These are phyloP conservation scores for Melospiza melodia DNA, from an alignment of 2,113 vertebrate species.

Conservation along the genomic window DNA sequence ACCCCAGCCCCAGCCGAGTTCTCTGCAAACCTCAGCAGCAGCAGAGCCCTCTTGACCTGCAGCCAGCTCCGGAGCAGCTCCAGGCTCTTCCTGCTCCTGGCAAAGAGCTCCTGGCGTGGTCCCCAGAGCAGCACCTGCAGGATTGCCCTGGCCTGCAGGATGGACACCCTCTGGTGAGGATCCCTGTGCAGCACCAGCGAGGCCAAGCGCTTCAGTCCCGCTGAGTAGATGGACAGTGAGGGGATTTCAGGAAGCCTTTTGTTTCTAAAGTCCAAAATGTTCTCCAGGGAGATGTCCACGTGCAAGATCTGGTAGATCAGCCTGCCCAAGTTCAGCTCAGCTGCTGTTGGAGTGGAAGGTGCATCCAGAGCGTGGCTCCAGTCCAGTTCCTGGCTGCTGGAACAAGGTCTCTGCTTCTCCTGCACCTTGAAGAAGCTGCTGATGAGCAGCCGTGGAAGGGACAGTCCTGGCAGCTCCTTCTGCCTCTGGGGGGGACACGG, in stretches of 20 bases:
- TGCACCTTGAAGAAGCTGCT: constrained; percentile 35
- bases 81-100: constrained; percentile 6
- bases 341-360: neutral
- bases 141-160: constrained; percentile 28
- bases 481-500: neutral
- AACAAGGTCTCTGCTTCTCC: neutral
- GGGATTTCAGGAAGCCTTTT: constrained; percentile 1
- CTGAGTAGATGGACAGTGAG: constrained; percentile 50
- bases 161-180: constrained; percentile 22
- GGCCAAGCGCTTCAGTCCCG: constrained; percentile 65
- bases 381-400: neutral
- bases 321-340: constrained; percentile 64
- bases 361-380: neutral
- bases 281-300: constrained; percentile 17
- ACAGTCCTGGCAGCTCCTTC: neutral
- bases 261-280: neutral
- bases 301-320: constrained; percentile 74
- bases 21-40: constrained; percentile 80
- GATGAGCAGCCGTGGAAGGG: constrained; percentile 75
- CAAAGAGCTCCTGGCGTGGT: constrained; percentile 65
- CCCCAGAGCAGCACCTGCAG: constrained; percentile 87
- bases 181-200: constrained; percentile 62
- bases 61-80: constrained; percentile 63
- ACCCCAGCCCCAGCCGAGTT: neutral
- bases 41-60: constrained; percentile 72